Evolutionary conservation across 2,797 vertebrate genomes (phyloP).

Genomic region (Aldrovandia affinis): DNA sequence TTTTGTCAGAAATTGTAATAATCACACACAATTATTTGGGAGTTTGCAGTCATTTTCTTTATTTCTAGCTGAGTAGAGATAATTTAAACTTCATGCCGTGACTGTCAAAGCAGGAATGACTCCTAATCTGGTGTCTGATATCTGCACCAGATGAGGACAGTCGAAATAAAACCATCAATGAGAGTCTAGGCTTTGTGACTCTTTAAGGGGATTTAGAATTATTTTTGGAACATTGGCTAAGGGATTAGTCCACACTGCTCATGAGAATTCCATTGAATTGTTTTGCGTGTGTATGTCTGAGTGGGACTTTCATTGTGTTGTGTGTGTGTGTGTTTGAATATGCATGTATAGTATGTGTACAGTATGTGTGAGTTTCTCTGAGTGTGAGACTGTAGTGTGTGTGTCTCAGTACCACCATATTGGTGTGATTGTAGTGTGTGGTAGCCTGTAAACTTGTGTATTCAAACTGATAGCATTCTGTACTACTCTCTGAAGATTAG

Average conservation of each 20-base stretch:
- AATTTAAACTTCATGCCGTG: not conserved
- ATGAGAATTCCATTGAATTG: not conserved
- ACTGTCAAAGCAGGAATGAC: not conserved
- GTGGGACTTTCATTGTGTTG: not conserved
- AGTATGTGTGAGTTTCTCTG: not conserved
- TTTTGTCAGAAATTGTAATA: not conserved
- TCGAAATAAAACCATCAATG: not conserved
- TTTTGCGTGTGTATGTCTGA: not conserved
- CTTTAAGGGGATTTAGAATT: slow-evolving; percentile 26
- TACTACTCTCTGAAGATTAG: not conserved
- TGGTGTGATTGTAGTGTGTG: not conserved
- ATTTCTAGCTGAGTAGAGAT: not conserved
- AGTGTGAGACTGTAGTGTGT: not conserved
- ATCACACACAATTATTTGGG: not conserved
- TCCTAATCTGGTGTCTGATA: not conserved
- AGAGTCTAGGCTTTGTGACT: slow-evolving; percentile 5
- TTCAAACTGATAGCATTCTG: not conserved
- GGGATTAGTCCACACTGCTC: slow-evolving; percentile 12
- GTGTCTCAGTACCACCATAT: too few relatives aligned
- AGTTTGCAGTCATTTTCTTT: not conserved
- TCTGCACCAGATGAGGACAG: slow-evolving; percentile 10
- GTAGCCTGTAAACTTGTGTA: not conserved
- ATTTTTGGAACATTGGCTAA: slow-evolving; percentile 28
- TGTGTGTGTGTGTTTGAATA: not conserved
- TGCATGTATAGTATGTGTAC: not conserved